phyloP scores from a whole-genome alignment of 2,888 invertebrate species.

The Junonia oenone region DNA sequence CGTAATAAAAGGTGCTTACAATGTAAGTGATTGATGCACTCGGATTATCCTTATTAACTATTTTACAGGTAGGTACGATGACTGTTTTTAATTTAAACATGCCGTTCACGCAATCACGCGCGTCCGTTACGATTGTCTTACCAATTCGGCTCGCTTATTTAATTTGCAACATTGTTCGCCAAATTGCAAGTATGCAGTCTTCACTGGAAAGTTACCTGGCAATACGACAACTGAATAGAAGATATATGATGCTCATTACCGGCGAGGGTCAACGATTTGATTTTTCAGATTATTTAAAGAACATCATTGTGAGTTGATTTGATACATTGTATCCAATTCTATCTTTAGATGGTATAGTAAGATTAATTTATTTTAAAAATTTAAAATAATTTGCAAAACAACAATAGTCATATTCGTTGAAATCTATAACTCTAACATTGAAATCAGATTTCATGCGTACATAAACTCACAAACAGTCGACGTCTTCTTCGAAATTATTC shows the following conservation, averaged over 20 bases:
- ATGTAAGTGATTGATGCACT: constrained; percentile 37
- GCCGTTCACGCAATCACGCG: constrained; percentile 46
- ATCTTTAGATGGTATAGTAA: neutral
- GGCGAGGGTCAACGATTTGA: constrained; percentile 10
- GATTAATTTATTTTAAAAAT: too few species aligned
- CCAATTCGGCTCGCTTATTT: constrained; percentile 50
- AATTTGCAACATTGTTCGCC: constrained; percentile 62
- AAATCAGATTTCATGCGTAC: constrained; percentile 22
- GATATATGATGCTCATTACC: constrained; percentile 14
- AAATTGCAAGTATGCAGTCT: constrained; percentile 39
- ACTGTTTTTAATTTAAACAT: constrained; percentile 38
- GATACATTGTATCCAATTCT: neutral
- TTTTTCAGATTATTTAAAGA: constrained; percentile 10
- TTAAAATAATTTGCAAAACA: neutral
- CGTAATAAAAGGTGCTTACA: constrained; percentile 9
- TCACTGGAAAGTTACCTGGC: constrained; percentile 48
- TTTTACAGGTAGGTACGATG: constrained; percentile 38
- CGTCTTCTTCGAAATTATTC: constrained; percentile 26
- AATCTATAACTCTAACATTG: constrained; percentile 5
- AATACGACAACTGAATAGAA: constrained; percentile 45
- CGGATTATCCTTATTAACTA: constrained; percentile 39
- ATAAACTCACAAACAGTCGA: constrained; percentile 17
- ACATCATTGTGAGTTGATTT: neutral
- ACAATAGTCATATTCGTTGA: neutral
- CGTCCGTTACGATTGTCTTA: constrained; percentile 46